Base-by-base conservation (phyloP, 1,140 invertebrate species). In the Camponotus pennsylvanicus region DNA sequence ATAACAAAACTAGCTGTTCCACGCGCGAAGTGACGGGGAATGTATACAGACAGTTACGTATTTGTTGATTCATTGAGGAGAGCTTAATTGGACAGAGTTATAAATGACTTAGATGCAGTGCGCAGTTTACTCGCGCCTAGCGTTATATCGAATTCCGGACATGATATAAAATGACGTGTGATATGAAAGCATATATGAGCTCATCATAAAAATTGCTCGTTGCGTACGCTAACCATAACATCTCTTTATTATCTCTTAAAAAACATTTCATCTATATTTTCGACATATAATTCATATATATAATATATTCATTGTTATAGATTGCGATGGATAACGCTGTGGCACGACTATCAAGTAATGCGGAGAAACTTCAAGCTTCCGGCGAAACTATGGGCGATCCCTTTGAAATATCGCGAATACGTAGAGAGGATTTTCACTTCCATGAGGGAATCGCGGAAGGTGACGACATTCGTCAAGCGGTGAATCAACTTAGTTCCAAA, bases 311-410 rank as follows among this genome's bases (percentile, higher is more conserved):
- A 34, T 34, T 63, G 21, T 15, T 42, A n/a, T 85, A 97, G 96
- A 96, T 97, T 88, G 96, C 96, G 11, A 97, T 99, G 95, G 98
- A 99, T 92, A 99, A 99, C 95, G 98, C 98, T 3, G 98, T 98
- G 37, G 98, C 99, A 0, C 95, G 95, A 83, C 95, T 95, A 9
- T 95, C 95, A 4, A 95, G 96, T 64, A 96, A 97, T 92, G 96
- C 96, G 1, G 92, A 96, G 42, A 96, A 95, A 37, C 93, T 99
- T 34, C 97, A 98, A 92, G 93, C 96, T 59, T 96, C 96, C 40
- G 98, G 98, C 6, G 97, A 98, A 78, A 89, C 93, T 4, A 96
- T 98, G 69, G 98, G 97, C 3, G 98, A 99, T 95, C 98, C 98
- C 0, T 97, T 99, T 92, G 99, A 99, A 95, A 97, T 99, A 8